Evolutionary conservation across 2,888 invertebrate genomes (phyloP).

Genomic region (Didymodactylos carnosus): DNA sequence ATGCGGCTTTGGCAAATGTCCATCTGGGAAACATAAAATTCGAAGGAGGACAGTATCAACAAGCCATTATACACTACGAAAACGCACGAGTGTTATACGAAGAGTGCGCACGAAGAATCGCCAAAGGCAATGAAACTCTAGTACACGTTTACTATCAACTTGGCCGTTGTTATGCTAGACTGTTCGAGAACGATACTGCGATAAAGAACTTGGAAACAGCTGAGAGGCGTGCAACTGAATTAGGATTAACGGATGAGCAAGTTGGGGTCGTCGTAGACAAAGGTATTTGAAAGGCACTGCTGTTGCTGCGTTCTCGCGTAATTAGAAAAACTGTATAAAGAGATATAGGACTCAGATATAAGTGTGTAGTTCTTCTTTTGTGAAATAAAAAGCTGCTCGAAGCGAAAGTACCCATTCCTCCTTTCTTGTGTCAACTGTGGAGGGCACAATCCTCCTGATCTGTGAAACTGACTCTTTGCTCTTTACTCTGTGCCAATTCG

Average conservation of each 20-base stretch:
- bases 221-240: not conserved
- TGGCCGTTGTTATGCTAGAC: not conserved
- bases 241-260: not conserved
- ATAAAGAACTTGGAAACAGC: not conserved
- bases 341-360: too few relatives aligned
- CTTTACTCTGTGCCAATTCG: too few relatives aligned
- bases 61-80: not conserved
- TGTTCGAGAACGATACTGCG: not conserved
- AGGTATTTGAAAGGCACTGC: too few relatives aligned
- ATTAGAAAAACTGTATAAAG: too few relatives aligned
- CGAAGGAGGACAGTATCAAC: not conserved
- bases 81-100: not conserved
- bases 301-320: too few relatives aligned
- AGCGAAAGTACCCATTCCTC: too few relatives aligned
- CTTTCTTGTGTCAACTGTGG: too few relatives aligned
- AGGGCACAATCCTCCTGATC: too few relatives aligned
- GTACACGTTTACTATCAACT: not conserved
- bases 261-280: not conserved
- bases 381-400: too few relatives aligned
- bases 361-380: too few relatives aligned
- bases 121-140: not conserved
- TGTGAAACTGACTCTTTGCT: too few relatives aligned
- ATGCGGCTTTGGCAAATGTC: not conserved
- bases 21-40: not conserved
- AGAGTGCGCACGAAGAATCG: not conserved